Conservation (phyloP, 1,140 invertebrate species). For the Brevipalpus yothersi region DNA sequence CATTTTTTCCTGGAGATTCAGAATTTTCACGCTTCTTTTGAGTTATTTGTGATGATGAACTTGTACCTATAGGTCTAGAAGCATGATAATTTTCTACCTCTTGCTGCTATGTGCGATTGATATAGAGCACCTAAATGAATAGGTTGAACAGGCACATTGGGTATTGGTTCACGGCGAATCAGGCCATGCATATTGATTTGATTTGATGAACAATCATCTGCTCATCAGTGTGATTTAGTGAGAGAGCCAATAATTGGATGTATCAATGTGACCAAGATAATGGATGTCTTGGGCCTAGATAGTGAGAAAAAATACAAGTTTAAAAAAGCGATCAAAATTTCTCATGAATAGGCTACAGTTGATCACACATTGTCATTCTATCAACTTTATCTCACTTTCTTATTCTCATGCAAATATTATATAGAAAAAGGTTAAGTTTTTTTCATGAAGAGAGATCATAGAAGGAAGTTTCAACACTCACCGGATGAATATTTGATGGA, state of each 20-base stretch:
- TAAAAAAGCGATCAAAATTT: too few species aligned
- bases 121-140: background rate
- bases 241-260: background rate
- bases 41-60: background rate
- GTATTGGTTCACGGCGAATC: conserved; percentile 9
- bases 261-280: background rate
- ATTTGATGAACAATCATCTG: background rate
- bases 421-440: background rate
- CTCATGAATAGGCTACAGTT: too few species aligned
- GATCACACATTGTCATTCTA: too few species aligned
- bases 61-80: background rate
- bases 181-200: conserved; percentile 6
- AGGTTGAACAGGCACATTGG: conserved; percentile 9
- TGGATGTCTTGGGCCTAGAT: background rate
- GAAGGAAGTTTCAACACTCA: background rate
- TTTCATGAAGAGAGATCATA: background rate
- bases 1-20: conserved; percentile 22
- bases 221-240: background rate
- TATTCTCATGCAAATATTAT: too few species aligned
- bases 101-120: conserved; percentile 5
- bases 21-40: conserved; percentile 46
- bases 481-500: background rate
- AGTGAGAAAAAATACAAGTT: background rate
- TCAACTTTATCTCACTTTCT: too few species aligned
- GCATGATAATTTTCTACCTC: background rate